A percentile compares a stretch with the other conserved stretches of the same genome.
phyloP scores from a whole-genome alignment of 2,888 invertebrate genomes.

The Ochropleura leucogaster region DNA sequence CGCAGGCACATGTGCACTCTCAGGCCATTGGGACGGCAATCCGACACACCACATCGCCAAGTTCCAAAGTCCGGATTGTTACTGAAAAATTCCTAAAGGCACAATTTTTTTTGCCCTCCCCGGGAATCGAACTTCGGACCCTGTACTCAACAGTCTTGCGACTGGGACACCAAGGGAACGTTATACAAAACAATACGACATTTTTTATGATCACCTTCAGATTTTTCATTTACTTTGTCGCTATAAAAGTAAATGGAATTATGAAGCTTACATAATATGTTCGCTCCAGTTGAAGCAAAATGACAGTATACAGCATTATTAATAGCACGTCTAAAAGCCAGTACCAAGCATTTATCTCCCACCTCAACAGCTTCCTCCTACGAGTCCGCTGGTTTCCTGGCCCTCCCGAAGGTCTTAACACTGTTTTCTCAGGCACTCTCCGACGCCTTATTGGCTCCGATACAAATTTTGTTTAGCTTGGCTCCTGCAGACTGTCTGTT shows the following conservation, averaged over 20 bases:
- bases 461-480: constrained; percentile 76
- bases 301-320: background rate
- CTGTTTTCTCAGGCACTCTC: constrained; percentile 79
- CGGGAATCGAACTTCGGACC: no score
- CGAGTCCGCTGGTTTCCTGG: constrained; percentile 39
- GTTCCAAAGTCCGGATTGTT: no score
- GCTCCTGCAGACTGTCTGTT: constrained; percentile 46
- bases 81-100: no score
- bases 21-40: no score
- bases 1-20: no score
- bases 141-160: no score
- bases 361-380: background rate
- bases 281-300: background rate
- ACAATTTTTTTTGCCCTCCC: no score
- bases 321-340: background rate
- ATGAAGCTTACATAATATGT: background rate
- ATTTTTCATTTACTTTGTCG: background rate
- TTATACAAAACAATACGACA: background rate
- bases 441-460: constrained; percentile 70
- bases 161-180: no score
- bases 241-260: background rate
- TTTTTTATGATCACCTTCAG: background rate
- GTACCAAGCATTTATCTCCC: no score
- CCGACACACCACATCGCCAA: no score
- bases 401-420: constrained; percentile 70